Evolutionary conservation across 1,140 invertebrate species (phyloP).

Genomic region (Laupala kohalensis): DNA sequence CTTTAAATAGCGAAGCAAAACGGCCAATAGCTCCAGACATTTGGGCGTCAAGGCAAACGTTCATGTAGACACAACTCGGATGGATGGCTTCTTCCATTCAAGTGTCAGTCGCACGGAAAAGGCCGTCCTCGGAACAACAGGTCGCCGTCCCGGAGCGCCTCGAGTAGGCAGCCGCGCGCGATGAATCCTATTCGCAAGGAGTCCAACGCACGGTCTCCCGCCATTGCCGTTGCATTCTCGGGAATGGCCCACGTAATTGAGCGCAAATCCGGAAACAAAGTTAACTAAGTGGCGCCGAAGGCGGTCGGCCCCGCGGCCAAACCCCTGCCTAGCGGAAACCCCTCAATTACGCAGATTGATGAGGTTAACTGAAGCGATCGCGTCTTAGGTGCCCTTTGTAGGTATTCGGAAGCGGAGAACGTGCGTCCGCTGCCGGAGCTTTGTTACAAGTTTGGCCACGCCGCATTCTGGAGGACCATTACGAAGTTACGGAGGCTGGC

Average conservation of each 20-base stretch:
- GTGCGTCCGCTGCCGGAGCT: too few relatives aligned
- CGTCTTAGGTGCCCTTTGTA: neutral
- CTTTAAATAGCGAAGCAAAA: too few relatives aligned
- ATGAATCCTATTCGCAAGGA: neutral
- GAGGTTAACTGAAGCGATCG: slow-evolving; percentile 1
- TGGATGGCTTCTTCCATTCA: too few relatives aligned
- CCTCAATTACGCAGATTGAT: slow-evolving; percentile 6
- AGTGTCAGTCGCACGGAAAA: too few relatives aligned
- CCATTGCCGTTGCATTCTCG: neutral
- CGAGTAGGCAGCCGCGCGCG: too few relatives aligned
- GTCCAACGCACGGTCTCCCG: neutral
- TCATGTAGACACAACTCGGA: too few relatives aligned
- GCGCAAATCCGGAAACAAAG: slow-evolving; percentile 6
- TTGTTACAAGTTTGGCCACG: neutral
- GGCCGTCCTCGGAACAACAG: too few relatives aligned
- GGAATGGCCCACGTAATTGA: neutral
- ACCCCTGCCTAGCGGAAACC: neutral
- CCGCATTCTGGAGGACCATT: neutral
- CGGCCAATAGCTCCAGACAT: too few relatives aligned
- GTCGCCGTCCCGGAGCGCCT: too few relatives aligned
- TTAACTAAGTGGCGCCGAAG: neutral
- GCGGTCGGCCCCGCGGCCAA: neutral
- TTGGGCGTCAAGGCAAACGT: too few relatives aligned
- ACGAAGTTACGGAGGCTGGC: neutral
- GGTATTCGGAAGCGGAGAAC: neutral